phyloP scores from a whole-genome alignment of 2,888 invertebrate species.

The Nomada goodeniana region DNA sequence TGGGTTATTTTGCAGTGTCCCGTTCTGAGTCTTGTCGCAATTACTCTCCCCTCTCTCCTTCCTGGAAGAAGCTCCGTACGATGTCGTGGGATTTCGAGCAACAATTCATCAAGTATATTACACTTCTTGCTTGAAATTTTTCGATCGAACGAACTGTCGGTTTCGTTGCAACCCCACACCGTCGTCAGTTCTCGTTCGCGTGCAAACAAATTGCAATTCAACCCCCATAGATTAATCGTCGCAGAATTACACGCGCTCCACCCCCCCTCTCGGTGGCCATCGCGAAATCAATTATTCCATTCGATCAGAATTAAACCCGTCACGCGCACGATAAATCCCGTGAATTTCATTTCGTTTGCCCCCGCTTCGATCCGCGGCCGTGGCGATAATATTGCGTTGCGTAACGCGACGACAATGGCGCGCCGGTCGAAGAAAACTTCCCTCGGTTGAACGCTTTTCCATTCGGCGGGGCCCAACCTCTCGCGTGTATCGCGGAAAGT shows the following conservation, averaged over 20 bases:
- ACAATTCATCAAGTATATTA: too few relatives aligned
- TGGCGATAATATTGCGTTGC: slow-evolving; percentile 5
- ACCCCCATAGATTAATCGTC: not conserved
- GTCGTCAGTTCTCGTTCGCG: too few relatives aligned
- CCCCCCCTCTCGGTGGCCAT: not conserved
- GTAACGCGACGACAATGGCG: not conserved
- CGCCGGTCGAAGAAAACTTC: not conserved
- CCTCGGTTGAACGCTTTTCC: not conserved
- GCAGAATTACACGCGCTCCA: not conserved
- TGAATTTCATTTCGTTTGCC: slow-evolving; percentile 7
- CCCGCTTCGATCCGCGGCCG: not conserved
- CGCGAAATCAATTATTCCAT: slow-evolving; percentile 26
- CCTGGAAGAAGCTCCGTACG: too few relatives aligned
- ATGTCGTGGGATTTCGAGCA: too few relatives aligned
- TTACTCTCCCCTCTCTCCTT: too few relatives aligned
- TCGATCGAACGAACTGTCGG: too few relatives aligned
- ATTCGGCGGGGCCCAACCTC: not conserved
- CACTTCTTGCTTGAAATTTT: too few relatives aligned
- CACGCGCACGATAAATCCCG: not conserved
- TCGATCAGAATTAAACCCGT: slow-evolving; percentile 11
- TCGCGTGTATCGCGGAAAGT: slow-evolving; percentile 3
- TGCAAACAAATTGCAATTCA: not conserved
- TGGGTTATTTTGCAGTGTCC: too few relatives aligned
- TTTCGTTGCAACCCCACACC: too few relatives aligned
- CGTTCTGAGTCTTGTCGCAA: too few relatives aligned